Conservation (phyloP, 2,113 vertebrate genomes). For the Catharus fuscescens region DNA sequence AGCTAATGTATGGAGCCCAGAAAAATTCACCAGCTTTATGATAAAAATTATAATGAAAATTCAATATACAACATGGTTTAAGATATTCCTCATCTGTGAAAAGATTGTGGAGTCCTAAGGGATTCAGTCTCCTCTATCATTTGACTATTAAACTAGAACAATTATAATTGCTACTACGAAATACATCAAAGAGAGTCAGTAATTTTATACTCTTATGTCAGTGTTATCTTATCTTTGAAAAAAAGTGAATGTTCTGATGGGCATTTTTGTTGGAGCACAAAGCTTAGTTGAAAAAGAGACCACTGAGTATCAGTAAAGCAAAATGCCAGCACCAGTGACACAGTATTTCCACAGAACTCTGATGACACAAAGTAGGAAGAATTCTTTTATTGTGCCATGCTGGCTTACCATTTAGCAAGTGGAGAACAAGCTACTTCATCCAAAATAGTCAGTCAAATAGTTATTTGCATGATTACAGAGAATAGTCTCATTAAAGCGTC, state of each 20-base stretch:
- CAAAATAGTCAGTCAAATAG: neutral
- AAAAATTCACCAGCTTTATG: neutral
- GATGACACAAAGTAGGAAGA: neutral
- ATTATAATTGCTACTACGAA: neutral
- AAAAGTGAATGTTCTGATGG: neutral
- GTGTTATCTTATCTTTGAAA: neutral
- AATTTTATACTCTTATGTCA: neutral
- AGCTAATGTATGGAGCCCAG: neutral
- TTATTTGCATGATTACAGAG: constrained; percentile 24
- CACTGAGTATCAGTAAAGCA: neutral
- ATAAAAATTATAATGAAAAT: neutral
- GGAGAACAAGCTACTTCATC: neutral
- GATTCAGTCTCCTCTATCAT: neutral
- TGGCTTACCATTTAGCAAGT: neutral
- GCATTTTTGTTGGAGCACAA: neutral
- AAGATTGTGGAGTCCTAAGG: neutral
- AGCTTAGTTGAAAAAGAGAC: accelerated
- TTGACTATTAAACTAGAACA: neutral
- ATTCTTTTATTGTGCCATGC: neutral
- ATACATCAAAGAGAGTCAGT: neutral
- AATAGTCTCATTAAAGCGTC: constrained; percentile 1
- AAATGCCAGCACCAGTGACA: neutral
- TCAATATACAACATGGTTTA: neutral
- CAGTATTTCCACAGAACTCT: neutral
- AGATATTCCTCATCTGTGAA: neutral